Evolutionary conservation across 1,140 invertebrate species (phyloP).

Genomic region (Phthorimaea operculella): DNA sequence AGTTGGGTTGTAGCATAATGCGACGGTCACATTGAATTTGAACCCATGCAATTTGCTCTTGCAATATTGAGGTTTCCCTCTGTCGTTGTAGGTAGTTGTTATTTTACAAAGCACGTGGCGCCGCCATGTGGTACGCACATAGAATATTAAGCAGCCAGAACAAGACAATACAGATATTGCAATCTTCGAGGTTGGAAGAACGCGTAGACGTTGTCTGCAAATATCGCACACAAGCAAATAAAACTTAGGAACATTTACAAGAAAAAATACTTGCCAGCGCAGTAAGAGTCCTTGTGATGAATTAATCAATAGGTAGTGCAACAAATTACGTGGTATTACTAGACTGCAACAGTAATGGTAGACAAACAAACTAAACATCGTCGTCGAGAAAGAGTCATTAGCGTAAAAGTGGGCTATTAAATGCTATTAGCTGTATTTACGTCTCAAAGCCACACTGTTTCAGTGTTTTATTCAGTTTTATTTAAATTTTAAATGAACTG

Average conservation of each 20-base stretch:
- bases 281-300: no score
- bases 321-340: no score
- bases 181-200: not conserved
- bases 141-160: constrained; percentile 20
- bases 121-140: constrained; percentile 1
- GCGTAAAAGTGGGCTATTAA: not conserved
- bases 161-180: constrained; percentile 17
- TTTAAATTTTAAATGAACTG: no score
- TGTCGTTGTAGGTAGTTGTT: constrained; percentile 4
- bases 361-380: no score
- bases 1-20: no score
- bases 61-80: not conserved
- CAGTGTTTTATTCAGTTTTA: not conserved
- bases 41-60: not conserved
- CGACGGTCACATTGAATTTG: not conserved
- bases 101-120: constrained; percentile 17
- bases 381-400: not conserved
- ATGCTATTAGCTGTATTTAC: not conserved
- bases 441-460: not conserved
- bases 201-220: no score
- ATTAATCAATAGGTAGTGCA: no score
- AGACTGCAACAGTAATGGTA: no score
- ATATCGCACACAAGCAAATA: not conserved
- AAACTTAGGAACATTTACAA: no score
- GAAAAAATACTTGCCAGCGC: no score